Evolutionary conservation across 2,113 vertebrate genomes (phyloP).

Genomic region (Percopsis transmontana): DNA sequence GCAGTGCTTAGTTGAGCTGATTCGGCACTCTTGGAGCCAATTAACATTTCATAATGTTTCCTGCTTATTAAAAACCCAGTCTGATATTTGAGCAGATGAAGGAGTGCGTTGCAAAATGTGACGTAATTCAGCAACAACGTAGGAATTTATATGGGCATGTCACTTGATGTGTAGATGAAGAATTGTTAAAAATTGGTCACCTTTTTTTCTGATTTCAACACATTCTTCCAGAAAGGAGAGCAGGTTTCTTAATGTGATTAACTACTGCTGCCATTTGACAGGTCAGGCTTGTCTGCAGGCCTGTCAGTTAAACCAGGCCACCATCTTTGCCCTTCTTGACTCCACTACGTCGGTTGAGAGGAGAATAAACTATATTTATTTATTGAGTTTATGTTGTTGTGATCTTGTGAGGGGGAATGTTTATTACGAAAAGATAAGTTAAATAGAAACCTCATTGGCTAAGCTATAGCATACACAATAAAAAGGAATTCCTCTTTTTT

Average conservation of each 20-base stretch:
- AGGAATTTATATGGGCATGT: neutral
- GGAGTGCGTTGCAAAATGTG: neutral
- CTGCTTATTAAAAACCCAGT: neutral
- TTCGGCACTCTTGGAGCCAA: too few relatives aligned
- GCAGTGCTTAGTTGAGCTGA: too few relatives aligned
- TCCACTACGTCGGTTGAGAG: neutral
- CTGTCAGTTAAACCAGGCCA: neutral
- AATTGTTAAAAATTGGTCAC: neutral
- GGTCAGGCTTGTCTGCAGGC: neutral
- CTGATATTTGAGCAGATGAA: neutral
- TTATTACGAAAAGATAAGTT: neutral
- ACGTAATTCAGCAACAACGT: neutral
- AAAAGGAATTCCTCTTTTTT: neutral
- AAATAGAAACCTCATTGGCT: neutral
- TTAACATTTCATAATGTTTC: too few relatives aligned
- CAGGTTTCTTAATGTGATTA: neutral
- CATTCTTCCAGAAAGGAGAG: constrained; percentile 3
- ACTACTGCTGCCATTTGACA: neutral
- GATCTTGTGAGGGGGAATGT: neutral
- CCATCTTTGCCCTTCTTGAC: neutral
- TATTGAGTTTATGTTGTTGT: neutral
- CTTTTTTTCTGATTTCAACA: constrained; percentile 1
- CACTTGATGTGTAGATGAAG: neutral
- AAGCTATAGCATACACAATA: neutral
- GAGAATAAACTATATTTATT: neutral